Conservation (phyloP, 2,113 vertebrate species). For the Cochlearius cochlearius region DNA sequence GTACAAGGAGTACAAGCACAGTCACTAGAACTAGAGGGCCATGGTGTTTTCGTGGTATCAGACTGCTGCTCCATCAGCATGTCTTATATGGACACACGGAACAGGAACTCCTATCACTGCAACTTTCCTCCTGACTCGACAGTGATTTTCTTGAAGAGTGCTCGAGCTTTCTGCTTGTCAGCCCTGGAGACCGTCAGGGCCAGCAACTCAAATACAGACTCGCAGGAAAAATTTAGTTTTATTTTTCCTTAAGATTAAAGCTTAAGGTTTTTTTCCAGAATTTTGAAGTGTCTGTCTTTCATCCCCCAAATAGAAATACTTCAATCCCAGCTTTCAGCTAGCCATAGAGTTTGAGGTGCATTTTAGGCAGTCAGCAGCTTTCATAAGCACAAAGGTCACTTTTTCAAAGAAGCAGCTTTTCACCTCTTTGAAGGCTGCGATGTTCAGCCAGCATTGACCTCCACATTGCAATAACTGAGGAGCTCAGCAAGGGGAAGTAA, state of each 20-base stretch:
- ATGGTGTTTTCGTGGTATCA: not conserved
- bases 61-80: not conserved
- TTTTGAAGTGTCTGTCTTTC: not conserved
- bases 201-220: not conserved
- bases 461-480: not conserved
- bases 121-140: not conserved
- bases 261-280: not conserved
- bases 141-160: not conserved
- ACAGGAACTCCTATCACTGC: not conserved
- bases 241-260: not conserved
- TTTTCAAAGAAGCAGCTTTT: not conserved
- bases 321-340: not conserved
- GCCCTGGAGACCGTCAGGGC: not conserved
- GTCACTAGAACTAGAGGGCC: not conserved
- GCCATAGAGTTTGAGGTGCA: not conserved
- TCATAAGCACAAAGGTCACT: not conserved
- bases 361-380: not conserved
- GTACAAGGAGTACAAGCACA: not conserved
- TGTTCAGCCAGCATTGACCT: not conserved
- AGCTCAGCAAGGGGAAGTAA: not conserved
- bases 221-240: not conserved
- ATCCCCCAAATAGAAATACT: not conserved
- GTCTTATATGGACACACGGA: not conserved
- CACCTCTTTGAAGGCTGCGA: not conserved
- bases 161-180: not conserved